Base-by-base conservation (phyloP, 2,113 vertebrate species). In the Paradisaea rubra region DNA sequence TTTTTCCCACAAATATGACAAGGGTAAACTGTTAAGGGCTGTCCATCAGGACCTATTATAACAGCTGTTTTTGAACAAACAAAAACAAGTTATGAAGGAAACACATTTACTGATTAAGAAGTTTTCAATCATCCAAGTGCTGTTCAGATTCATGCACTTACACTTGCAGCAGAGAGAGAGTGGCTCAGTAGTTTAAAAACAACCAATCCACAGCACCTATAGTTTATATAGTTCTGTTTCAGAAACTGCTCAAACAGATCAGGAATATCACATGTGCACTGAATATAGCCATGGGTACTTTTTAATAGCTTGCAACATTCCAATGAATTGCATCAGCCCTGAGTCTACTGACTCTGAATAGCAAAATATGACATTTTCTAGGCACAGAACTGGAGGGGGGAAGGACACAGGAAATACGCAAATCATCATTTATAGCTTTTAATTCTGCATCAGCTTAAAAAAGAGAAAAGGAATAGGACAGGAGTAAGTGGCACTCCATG, bases 1-100 rank as follows among this genome's bases (percentile, higher is more conserved):
- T 99, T 99, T 98, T 99, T 99, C 76, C 99, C 99, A 96, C 99
- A 99, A 98, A 99, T 98, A 97, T 99, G 99, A 96, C 99, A 99
- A 80, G 99, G 99, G 95, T 99, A 99, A 95, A 99, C 99, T 22
- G 99, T 99, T 98, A 99, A 97, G 78, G 99, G 99, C 98, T 99
- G 98, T 78, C 99, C 99, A 89, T 99, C 99, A 63, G 99, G 99
- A 96, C 99, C 99, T 91, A 99, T 99, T 97, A 99, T 99, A 93
- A 99, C 98, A 98, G 99, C 99, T 99, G 97, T 86, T 94, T 96
- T 91, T 94, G 95, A 96, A 97, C 92, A 97, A 94, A 96, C 84
- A 96, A 96, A 92, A 95, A 97, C 85, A 88, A 72, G 91, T 86
- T 89, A 95, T 86, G 72, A 96, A 91, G 83, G 91, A 94, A 97